These are phyloP conservation scores for Dendropsophus ebraccatus DNA, from an alignment of 2,113 vertebrate genomes.

Conservation along the genomic window DNA sequence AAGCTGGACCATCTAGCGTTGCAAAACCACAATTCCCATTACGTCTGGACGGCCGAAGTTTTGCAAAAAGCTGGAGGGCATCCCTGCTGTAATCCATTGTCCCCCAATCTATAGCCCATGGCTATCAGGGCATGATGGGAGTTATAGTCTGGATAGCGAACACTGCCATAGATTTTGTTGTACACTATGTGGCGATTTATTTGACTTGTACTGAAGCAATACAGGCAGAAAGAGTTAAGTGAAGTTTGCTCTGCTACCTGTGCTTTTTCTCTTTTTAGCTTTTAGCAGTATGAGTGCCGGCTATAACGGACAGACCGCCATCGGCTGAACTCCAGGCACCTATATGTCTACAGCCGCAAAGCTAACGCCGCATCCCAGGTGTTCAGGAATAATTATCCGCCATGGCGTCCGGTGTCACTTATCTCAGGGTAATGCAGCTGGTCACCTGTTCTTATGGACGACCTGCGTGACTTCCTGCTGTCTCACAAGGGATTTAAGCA, in stretches of 20 bases:
- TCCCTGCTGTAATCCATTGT: too few relatives aligned
- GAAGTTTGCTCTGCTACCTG: not conserved
- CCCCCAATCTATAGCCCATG: too few relatives aligned
- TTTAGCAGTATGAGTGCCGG: not conserved
- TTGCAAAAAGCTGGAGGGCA: too few relatives aligned
- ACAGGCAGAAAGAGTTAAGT: not conserved
- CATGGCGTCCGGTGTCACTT: not conserved
- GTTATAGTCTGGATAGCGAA: too few relatives aligned
- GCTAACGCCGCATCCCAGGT: constrained; percentile 33
- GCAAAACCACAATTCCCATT: too few relatives aligned
- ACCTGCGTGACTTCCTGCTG: constrained; percentile 11
- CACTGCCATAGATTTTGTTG: not conserved
- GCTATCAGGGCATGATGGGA: too few relatives aligned
- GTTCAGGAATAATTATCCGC: constrained; percentile 19
- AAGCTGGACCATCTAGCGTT: too few relatives aligned
- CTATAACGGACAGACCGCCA: constrained; percentile 4
- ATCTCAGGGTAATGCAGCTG: constrained; percentile 5
- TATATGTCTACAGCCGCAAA: not conserved
- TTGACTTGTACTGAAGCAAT: not conserved
- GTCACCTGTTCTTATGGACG: not conserved
- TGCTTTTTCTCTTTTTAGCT: not conserved
- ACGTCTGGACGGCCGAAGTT: too few relatives aligned
- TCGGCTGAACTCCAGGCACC: not conserved
- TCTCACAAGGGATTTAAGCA: not conserved
- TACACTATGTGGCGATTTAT: not conserved